Evolutionary conservation across 2,888 invertebrate genomes (phyloP), one percentile per base, ranked within the genome.

Genomic region (Mythimna pallens): DNA sequence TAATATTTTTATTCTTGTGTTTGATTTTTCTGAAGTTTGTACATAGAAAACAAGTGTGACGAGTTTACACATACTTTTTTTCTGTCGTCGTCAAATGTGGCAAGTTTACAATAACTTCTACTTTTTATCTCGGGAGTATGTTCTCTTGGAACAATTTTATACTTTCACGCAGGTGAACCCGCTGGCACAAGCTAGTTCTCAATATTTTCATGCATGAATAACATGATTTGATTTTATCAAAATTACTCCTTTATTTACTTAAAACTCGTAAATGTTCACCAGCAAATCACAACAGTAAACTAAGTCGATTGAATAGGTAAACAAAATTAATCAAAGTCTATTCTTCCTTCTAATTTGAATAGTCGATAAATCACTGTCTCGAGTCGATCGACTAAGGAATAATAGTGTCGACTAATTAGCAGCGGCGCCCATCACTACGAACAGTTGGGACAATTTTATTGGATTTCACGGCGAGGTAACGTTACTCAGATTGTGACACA

Each of bases 391-490:
- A 73, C 70, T 72, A 40, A 50, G 62, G 67, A 69, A 71, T 43
- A 76, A 82, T 76, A 74, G 47, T 65, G 36, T 58, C 50, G 63
- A 69, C 58, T 74, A 82, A 82, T 73, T 65, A 64, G 30, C 17
- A 34, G 64, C 52, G 30, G 34, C 52, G 54, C 66, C 54, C 76
- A 76, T 68, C 80, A 63, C 68, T 73, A 73, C 55, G 34, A 22
- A 20, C 63, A 68, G 63, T 68, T 70, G 9, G 30, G 52, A 57
- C 34, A 36, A 81, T 69, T 70, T 76, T 67, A 79, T 83, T 74
- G 66, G 68, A 79, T 84, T 74, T 74, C 59, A 70, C 65, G 63
- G 72, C 63, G 62, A 73, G 65, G 57, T 65, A 40, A 12, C 20
- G 25, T 61, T 52, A 43, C 61, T 50, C 14, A 30, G 61, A 40